A percentile compares a stretch with the other conserved stretches of the same genome.
phyloP scores from a whole-genome alignment of 2,113 vertebrate genomes.

The Hyaena hyaena region DNA sequence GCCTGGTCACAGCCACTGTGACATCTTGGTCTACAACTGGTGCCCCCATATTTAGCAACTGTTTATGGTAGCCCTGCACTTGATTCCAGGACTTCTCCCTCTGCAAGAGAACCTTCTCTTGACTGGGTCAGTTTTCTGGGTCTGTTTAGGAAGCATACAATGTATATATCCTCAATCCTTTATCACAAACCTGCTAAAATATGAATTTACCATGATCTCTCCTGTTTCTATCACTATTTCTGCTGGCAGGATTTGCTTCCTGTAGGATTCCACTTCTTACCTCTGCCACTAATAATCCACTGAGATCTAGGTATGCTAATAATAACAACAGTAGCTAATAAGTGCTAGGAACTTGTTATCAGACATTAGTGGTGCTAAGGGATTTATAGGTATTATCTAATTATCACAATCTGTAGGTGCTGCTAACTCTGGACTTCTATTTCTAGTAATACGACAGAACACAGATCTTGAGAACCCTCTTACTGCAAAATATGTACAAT shows the following conservation, averaged over 20 bases:
- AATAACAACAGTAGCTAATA: background rate
- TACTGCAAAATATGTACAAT: background rate
- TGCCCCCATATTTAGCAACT: background rate
- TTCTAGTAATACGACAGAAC: background rate
- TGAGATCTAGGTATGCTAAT: background rate
- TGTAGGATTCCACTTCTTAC: background rate
- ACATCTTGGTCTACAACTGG: background rate
- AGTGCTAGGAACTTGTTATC: background rate
- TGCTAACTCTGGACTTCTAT: background rate
- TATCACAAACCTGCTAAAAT: background rate
- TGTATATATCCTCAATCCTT: background rate
- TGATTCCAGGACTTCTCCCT: background rate
- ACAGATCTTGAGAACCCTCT: background rate
- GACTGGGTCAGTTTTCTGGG: background rate
- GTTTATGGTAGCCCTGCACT: background rate
- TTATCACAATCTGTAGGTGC: background rate
- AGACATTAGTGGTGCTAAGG: background rate
- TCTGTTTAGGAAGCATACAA: background rate
- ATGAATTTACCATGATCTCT: background rate
- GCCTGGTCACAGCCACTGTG: background rate
- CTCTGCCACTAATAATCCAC: background rate
- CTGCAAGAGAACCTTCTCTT: background rate
- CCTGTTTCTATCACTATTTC: background rate
- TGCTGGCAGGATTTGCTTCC: background rate
- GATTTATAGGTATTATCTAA: background rate